Evolutionary conservation across 2,113 vertebrate genomes (phyloP).

Genomic region (Equus przewalskii): DNA sequence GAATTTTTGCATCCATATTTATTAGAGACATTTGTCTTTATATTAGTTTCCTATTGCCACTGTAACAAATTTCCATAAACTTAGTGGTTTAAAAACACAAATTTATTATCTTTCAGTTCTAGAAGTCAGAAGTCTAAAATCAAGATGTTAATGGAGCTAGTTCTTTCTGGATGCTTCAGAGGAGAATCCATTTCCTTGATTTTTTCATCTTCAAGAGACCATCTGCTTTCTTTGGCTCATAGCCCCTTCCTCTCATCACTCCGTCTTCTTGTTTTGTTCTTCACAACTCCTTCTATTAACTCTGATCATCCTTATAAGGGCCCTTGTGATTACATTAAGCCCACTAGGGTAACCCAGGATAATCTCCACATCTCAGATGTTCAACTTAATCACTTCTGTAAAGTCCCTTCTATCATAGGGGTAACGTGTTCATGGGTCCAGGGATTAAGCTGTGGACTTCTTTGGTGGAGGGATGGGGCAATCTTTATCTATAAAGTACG

Average conservation of each 20-base stretch:
- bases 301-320: background rate
- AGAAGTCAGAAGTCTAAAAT: background rate
- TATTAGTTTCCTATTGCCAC: background rate
- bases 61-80: background rate
- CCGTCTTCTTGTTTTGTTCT: background rate
- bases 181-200: fast-evolving
- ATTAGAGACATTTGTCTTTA: background rate
- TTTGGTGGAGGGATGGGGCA: background rate
- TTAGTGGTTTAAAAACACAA: background rate
- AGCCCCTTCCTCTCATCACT: background rate
- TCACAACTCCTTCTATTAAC: background rate
- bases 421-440: background rate
- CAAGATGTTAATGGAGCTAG: background rate
- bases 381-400: background rate
- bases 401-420: background rate
- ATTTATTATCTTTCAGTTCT: background rate
- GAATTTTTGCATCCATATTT: background rate
- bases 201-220: background rate
- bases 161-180: background rate
- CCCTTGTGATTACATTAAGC: background rate
- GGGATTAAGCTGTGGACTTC: background rate
- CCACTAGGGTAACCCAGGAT: no score
- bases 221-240: background rate
- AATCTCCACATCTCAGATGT: background rate
- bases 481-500: background rate